Percentiles rank a stretch among this genome's conserved stretches.
These are phyloP conservation scores for Dendrocopos noguchii DNA, from an alignment of 2,113 vertebrate genomes.

Conservation along the genomic window DNA sequence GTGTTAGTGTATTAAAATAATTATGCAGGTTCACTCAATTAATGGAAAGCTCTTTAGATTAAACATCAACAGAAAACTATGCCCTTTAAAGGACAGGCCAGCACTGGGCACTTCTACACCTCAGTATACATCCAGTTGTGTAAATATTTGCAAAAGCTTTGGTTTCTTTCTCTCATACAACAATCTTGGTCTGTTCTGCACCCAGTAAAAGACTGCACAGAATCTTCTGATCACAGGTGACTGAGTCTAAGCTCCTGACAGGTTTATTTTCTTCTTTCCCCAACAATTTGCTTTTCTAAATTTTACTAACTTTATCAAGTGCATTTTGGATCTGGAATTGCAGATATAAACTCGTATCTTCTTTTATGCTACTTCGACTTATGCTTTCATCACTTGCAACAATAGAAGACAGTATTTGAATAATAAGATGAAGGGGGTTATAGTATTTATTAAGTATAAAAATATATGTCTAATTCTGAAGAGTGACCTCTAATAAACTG, in stretches of 20 bases:
- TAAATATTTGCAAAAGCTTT: neutral
- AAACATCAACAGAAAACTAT: neutral
- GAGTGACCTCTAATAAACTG: neutral
- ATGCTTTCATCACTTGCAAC: neutral
- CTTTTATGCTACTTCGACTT: neutral
- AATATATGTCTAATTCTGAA: neutral
- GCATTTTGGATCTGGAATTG: neutral
- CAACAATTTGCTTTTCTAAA: neutral
- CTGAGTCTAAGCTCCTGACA: neutral
- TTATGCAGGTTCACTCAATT: neutral
- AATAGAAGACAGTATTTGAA: neutral
- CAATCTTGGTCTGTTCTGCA: neutral
- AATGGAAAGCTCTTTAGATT: neutral
- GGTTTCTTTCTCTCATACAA: neutral
- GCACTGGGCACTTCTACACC: neutral
- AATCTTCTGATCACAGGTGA: neutral
- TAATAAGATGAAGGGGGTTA: neutral
- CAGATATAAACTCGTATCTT: neutral
- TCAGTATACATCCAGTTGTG: neutral
- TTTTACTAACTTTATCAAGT: neutral
- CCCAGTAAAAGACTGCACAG: neutral
- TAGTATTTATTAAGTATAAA: neutral
- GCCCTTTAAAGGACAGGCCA: neutral
- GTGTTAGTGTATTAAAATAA: neutral
- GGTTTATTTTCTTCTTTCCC: neutral